Base-by-base conservation (phyloP, 92 coral and sea anemone species). In the Muricea muricata region DNA sequence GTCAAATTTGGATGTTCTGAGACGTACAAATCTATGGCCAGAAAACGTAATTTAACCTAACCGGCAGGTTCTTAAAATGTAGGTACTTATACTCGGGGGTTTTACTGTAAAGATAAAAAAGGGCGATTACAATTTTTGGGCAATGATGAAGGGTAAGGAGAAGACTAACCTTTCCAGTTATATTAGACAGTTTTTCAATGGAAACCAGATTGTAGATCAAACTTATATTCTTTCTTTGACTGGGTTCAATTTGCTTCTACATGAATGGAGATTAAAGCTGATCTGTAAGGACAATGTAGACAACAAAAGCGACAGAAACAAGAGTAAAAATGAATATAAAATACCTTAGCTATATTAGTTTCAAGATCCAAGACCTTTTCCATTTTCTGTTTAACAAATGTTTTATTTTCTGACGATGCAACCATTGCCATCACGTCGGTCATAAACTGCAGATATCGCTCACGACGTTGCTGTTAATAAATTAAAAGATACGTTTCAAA, bases 331-430 rank as follows among this genome's bases (percentile, higher is more conserved):
- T 0, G n/a, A n/a, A 30, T 1, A 17, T 14, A 55, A 21, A 50
- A 73, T 78, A 78, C 83, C 83, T 56, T 56, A 10, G 83, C 83
- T 78, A 78, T 78, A 20, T 39, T 46, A 15, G 83, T 31, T 58
- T 78, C 83, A 34, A 78, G 71, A 56, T 56, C 55, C 18, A 78
- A 21, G 35, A 78, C 71, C 3, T 31, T 25, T 21, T 9, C 21
- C 83, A 78, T 78, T n/a, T 78, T 35, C 39, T 78, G 7, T 23
- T 56, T 35, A n/a, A 78, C 83, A 23, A 33, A 18, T 31, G 41
- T 15, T 6, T 35, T 30, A 32, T 56, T 57, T 34, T 12, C 28
- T 26, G 50, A 78, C 42, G n/a, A n/a, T n/a, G 80, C 29, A 3
- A 78, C 83, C 23, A 78, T 23, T 31, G 25, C 24, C 83, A 78